phyloP scores from a whole-genome alignment of 1,140 invertebrate species.

The Mycetomoellerius zeteki region DNA sequence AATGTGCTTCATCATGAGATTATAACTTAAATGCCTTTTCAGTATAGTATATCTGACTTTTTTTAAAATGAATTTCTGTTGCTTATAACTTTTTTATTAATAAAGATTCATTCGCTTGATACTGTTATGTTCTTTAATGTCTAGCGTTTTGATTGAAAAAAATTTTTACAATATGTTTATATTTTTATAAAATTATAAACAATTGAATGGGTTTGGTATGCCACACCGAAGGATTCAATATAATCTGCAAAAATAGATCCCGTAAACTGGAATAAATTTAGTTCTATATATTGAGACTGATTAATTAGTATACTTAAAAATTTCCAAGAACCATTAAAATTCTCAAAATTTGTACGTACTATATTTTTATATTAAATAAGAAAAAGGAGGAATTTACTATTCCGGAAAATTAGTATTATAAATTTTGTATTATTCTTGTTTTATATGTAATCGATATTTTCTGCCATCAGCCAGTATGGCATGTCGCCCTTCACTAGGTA shows the following conservation, averaged over 20 bases:
- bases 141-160: too few species aligned
- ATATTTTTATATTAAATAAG: neutral
- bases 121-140: too few species aligned
- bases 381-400: neutral
- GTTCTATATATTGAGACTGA: too few species aligned
- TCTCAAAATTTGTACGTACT: neutral
- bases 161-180: too few species aligned
- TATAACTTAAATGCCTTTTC: neutral
- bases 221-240: neutral
- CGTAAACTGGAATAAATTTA: too few species aligned
- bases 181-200: too few species aligned
- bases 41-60: too few species aligned
- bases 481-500: constrained; percentile 27
- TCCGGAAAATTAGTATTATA: neutral
- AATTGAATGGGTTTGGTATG: too few species aligned
- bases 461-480: neutral
- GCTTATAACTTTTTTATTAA: too few species aligned
- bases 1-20: neutral
- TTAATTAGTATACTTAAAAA: neutral
- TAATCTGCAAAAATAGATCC: constrained; percentile 8
- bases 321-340: neutral
- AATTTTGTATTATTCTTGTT: constrained; percentile 25
- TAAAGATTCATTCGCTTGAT: too few species aligned
- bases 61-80: too few species aligned
- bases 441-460: constrained; percentile 40